Evolutionary conservation across 2,113 vertebrate species (phyloP), one percentile per base, ranked within the genome.

Genomic region (Pristiophorus japonicus): DNA sequence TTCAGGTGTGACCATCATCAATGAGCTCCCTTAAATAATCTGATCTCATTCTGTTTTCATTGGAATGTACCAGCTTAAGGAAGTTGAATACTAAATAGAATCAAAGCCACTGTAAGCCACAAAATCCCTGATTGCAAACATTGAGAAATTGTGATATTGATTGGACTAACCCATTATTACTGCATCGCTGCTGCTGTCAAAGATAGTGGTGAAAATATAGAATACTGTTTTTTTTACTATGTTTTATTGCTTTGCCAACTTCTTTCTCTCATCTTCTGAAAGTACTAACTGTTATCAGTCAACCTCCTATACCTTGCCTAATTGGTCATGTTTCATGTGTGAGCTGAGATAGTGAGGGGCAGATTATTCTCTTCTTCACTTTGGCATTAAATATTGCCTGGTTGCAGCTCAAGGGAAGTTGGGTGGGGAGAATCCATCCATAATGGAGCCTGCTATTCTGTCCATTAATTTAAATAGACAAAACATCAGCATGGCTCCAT

Each of bases 11-110:
- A 88, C 47, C 85, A 55, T 88, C 22, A 55, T 88, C 85, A 59
- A 88, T 88, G 27, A 88, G 27, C 47, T 88, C 12, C 8, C 24
- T 59, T 88, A 55, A 88, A 55, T 88, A 59, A 7, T 88, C 85
- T 88, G 47, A 88, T 88, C 84, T 87, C 42, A 87, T 87, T 87
- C 42, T 87, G 20, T 51, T 87, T 87, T 88, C 81, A 85, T 88
- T 55, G 27, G 27, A 88, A 88, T 88, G 85, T 51, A 88, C 10
- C 47, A 34, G 47, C 3, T 30, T 30, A 10, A 55, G 6, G 3
- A 87, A 88, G 85, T 88, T 88, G 85, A 34, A 55, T 55, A 11
- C 47, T 59, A 10, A 55, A 14, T 88, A 3, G 30, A 55, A 30
- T 55, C 85, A 88, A 88, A 88, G 24, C 47, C 47, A 88, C 67